Evolutionary conservation across 1,140 invertebrate genomes (phyloP).

Genomic region (Drosophila chauvacae): DNA sequence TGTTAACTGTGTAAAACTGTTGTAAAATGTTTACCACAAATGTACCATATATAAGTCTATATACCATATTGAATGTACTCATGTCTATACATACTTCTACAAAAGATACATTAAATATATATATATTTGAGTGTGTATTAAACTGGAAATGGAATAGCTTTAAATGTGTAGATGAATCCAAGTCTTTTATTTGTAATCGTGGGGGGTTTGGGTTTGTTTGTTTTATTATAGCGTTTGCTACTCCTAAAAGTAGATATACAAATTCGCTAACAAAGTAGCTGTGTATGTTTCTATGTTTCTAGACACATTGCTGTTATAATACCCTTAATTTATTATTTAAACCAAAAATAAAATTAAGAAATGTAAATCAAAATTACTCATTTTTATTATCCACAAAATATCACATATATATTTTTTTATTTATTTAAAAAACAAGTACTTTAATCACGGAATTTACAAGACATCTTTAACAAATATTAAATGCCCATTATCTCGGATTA

Average conservation of each 20-base stretch:
- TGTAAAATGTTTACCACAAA: constrained; percentile 70
- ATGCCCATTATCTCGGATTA: neutral
- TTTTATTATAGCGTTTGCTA: neutral
- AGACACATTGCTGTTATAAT: neutral
- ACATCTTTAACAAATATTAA: neutral
- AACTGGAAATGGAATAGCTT: constrained; percentile 75
- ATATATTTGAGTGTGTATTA: constrained; percentile 61
- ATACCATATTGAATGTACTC: constrained; percentile 58
- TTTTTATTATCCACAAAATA: neutral
- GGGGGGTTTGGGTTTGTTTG: neutral
- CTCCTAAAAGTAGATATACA: neutral
- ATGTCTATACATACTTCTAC: constrained; percentile 59
- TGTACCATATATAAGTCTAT: constrained; percentile 38
- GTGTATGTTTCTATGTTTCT: neutral
- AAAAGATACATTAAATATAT: constrained; percentile 54
- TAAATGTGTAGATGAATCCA: constrained; percentile 68
- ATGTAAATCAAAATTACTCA: neutral
- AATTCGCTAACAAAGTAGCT: neutral
- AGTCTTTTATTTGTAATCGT: constrained; percentile 7
- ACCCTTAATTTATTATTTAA: too few relatives aligned
- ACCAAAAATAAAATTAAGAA: too few relatives aligned
- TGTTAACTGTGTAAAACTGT: constrained; percentile 68
- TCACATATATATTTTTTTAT: neutral
- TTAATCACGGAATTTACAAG: too few relatives aligned
- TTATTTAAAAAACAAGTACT: neutral